phyloP scores from a whole-genome alignment of 2,113 vertebrate genomes.

The Lathamus discolor region DNA sequence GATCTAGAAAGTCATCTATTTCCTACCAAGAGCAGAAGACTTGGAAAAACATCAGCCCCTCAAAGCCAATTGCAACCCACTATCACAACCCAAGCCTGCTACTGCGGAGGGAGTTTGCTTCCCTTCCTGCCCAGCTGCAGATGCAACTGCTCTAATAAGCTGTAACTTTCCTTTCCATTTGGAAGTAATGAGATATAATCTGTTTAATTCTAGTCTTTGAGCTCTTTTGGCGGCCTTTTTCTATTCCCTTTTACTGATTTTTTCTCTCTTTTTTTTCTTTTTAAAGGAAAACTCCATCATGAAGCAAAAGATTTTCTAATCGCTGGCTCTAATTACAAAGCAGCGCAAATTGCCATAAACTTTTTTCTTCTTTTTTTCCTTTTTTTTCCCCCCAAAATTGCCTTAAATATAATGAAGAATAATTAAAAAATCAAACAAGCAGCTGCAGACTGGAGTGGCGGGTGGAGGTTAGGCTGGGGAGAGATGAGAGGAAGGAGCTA shows the following conservation, averaged over 20 bases:
- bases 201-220: slow-evolving; percentile 73
- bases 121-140: slow-evolving; percentile 63
- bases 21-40: neutral
- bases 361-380: neutral
- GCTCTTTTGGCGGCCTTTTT: slow-evolving; percentile 63
- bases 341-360: slow-evolving; percentile 53
- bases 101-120: neutral
- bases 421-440: slow-evolving; percentile 57
- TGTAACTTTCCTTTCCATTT: slow-evolving; percentile 63
- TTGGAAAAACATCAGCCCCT: neutral
- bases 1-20: neutral
- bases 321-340: slow-evolving; percentile 70
- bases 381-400: neutral
- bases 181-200: slow-evolving; percentile 75
- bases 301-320: slow-evolving; percentile 58
- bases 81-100: neutral
- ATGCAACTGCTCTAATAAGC: slow-evolving; percentile 55
- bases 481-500: neutral
- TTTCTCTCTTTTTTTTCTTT: neutral
- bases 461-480: neutral
- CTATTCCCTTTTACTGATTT: slow-evolving; percentile 29
- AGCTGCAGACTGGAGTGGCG: slow-evolving; percentile 50
- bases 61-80: neutral
- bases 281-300: slow-evolving; percentile 56
- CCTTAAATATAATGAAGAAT: slow-evolving; percentile 59